These are phyloP conservation scores for Speoplatyrhinus poulsoni DNA, from an alignment of 2,113 vertebrate genomes.

Conservation along the genomic window DNA sequence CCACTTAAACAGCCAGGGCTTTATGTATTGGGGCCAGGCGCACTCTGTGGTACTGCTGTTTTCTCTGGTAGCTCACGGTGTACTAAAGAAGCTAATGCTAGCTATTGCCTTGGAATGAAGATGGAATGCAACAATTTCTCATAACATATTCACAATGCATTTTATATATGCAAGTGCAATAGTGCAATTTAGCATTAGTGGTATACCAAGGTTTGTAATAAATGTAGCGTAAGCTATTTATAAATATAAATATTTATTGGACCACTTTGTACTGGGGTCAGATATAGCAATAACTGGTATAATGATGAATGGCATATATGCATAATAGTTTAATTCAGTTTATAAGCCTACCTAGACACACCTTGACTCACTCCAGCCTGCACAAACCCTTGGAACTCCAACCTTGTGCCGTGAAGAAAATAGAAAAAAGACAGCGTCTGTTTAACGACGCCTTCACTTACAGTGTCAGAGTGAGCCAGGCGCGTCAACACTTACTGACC, in stretches of 20 bases:
- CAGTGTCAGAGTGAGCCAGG: constrained; percentile 72
- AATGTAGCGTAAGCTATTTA: no score
- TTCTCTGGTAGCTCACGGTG: constrained; percentile 19
- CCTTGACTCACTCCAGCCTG: background rate
- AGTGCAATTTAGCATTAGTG: no score
- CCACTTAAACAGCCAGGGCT: constrained; percentile 61
- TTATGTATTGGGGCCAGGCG: constrained; percentile 58
- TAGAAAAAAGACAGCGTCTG: constrained; percentile 74
- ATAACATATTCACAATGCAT: no score
- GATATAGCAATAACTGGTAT: no score
- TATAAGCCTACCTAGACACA: background rate
- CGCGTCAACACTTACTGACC: constrained; percentile 84
- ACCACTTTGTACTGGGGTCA: no score
- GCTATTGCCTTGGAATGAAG: no score
- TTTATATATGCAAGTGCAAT: no score
- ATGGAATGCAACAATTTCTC: no score
- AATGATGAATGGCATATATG: no score
- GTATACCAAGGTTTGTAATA: no score
- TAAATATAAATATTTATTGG: no score
- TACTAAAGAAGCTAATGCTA: background rate
- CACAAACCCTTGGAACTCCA: constrained; percentile 64
- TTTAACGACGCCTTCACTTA: constrained; percentile 88
- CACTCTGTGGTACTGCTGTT: constrained; percentile 10
- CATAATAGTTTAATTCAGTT: background rate
- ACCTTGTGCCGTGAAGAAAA: constrained; percentile 71